phyloP scores from a whole-genome alignment of 2,113 vertebrate genomes.

The Podocnemis expansa region DNA sequence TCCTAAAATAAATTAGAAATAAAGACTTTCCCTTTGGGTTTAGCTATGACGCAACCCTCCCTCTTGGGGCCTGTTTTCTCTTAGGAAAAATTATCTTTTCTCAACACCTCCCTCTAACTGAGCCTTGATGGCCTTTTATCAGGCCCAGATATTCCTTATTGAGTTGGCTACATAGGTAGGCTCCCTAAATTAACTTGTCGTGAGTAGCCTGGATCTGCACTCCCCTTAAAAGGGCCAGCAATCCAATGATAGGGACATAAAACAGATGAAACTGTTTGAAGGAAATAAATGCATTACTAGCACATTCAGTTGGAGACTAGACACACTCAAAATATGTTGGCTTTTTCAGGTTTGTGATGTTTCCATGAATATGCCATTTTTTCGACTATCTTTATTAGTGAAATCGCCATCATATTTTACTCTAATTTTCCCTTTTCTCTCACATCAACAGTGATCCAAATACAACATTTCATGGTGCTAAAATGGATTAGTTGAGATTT shows the following conservation, averaged over 20 bases:
- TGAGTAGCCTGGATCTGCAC: background rate
- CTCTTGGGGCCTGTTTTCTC: background rate
- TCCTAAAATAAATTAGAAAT: background rate
- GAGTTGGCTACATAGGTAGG: background rate
- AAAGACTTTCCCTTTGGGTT: background rate
- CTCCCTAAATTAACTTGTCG: background rate
- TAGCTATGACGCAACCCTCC: background rate
- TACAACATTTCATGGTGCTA: background rate
- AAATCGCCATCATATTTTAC: slow-evolving; percentile 28
- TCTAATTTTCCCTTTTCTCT: background rate
- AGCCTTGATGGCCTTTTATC: background rate
- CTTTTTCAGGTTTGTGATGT: background rate
- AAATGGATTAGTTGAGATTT: background rate
- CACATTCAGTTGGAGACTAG: background rate
- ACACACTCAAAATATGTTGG: background rate
- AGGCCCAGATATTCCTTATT: background rate
- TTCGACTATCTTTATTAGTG: slow-evolving; percentile 20
- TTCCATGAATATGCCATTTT: background rate
- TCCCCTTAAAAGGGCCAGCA: background rate
- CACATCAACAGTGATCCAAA: background rate
- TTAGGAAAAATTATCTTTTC: background rate
- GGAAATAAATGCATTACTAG: slow-evolving; percentile 65
- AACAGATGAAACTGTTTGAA: slow-evolving; percentile 50
- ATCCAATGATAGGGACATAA: background rate
- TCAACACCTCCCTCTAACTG: background rate